Conservation (phyloP, 2,888 invertebrate genomes). For the Lysandra coridon region DNA sequence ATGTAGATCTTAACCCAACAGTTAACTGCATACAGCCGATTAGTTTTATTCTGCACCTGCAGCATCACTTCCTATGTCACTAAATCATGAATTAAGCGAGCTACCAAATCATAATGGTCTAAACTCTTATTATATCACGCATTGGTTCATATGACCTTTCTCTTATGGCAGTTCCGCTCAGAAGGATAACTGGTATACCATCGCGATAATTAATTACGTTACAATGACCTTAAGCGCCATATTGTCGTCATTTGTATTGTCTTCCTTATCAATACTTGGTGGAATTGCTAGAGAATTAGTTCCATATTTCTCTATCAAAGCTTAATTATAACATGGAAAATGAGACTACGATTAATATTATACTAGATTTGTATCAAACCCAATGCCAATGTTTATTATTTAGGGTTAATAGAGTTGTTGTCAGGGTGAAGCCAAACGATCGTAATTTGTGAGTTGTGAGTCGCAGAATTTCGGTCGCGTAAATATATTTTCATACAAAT, state of each 20-base stretch:
- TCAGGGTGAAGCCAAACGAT: too few species aligned
- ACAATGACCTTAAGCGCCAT: slow-evolving; percentile 4
- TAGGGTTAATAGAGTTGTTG: too few species aligned
- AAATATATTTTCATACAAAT: too few species aligned
- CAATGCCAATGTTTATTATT: too few species aligned
- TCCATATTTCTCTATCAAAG: not conserved
- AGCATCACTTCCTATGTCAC: not conserved
- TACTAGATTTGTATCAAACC: too few species aligned
- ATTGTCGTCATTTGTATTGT: slow-evolving; percentile 3
- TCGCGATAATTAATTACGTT: slow-evolving; percentile 8
- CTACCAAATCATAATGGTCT: not conserved
- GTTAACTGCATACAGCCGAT: not conserved
- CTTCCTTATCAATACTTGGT: not conserved
- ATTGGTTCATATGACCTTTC: not conserved
- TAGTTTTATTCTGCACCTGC: not conserved
- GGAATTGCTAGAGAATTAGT: not conserved
- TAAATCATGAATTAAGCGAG: not conserved
- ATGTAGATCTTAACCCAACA: not conserved
- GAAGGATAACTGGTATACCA: slow-evolving; percentile 25
- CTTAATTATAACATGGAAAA: too few species aligned
- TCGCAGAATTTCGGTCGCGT: too few species aligned
- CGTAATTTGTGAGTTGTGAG: too few species aligned
- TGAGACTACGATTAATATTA: too few species aligned
- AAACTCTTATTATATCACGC: not conserved
- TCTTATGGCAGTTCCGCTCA: slow-evolving; percentile 20